These are phyloP conservation scores for Orussus abietinus DNA, from an alignment of 1,140 invertebrate genomes.

Conservation along the genomic window DNA sequence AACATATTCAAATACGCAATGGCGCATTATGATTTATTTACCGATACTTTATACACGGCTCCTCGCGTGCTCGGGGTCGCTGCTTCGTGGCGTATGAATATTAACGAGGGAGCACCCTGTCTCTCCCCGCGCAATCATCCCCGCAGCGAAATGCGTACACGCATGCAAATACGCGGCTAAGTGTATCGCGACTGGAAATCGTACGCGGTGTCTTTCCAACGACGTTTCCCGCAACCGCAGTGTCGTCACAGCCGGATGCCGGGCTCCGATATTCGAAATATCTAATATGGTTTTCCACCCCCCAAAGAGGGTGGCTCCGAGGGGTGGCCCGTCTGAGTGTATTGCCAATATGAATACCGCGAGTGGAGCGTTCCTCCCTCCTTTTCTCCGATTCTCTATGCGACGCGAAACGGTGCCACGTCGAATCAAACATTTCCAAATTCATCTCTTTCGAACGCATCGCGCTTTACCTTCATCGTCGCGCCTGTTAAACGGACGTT, in stretches of 20 bases:
- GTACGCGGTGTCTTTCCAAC: slow-evolving; percentile 14
- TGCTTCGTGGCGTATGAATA: slow-evolving; percentile 43
- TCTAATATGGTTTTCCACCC: slow-evolving; percentile 38
- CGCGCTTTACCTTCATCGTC: neutral
- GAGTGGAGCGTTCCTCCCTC: no score
- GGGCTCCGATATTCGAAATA: slow-evolving; percentile 41
- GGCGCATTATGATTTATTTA: slow-evolving; percentile 43
- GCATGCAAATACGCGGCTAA: slow-evolving; percentile 28
- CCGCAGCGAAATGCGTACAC: slow-evolving; percentile 22
- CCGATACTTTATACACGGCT: slow-evolving; percentile 34
- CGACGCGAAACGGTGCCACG: neutral
- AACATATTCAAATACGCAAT: slow-evolving; percentile 43
- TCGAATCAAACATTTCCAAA: neutral
- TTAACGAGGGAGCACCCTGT: slow-evolving; percentile 32
- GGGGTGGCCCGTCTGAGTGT: slow-evolving; percentile 17
- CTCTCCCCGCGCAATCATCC: no score
- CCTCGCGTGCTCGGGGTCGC: slow-evolving; percentile 23
- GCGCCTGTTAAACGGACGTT: no score
- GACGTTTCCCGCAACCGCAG: slow-evolving; percentile 14
- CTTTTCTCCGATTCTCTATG: neutral
- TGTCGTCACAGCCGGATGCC: slow-evolving; percentile 12
- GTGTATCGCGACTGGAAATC: slow-evolving; percentile 29
- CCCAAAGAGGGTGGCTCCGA: slow-evolving; percentile 6
- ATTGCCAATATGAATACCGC: slow-evolving; percentile 17
- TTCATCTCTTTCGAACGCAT: neutral